phyloP scores from a whole-genome alignment of 2,888 invertebrate genomes.

The Neria commutata region DNA sequence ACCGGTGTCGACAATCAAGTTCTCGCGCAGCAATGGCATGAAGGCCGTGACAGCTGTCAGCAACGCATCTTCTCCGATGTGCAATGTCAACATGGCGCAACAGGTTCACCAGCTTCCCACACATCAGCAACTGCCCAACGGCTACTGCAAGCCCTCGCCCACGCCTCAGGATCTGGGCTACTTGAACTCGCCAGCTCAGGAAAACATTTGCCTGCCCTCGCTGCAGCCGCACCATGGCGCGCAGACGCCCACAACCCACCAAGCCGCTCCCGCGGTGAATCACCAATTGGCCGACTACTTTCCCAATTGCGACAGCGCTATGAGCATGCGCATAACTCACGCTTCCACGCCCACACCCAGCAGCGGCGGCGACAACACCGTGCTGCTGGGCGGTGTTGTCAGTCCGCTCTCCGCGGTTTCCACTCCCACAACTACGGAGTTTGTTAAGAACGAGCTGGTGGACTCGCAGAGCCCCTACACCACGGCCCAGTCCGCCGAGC shows the following conservation, averaged over 20 bases:
- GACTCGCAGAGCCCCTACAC: constrained; percentile 61
- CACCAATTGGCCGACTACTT: constrained; percentile 51
- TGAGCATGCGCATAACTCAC: constrained; percentile 30
- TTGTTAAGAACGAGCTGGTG: constrained; percentile 60
- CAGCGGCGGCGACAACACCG: constrained; percentile 10
- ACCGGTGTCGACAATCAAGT: constrained; percentile 60
- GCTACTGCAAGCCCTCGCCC: constrained; percentile 61
- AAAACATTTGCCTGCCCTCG: constrained; percentile 41
- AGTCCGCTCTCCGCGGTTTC: constrained; percentile 37
- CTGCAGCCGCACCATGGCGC: constrained; percentile 33
- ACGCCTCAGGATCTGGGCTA: constrained; percentile 59
- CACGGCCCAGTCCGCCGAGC: constrained; percentile 60
- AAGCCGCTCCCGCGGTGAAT: constrained; percentile 30
- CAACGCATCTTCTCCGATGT: constrained; percentile 21
- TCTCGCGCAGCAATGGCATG: constrained; percentile 49
- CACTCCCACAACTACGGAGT: constrained; percentile 56
- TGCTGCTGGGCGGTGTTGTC: constrained; percentile 30
- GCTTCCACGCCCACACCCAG: constrained; percentile 29
- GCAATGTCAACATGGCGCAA: too few relatives aligned
- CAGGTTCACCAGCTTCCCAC: constrained; percentile 29
- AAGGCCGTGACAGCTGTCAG: constrained; percentile 38
- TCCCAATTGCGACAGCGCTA: constrained; percentile 48
- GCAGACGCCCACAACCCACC: constrained; percentile 36
- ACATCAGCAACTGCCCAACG: constrained; percentile 48
- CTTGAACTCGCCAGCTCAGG: constrained; percentile 56